These are phyloP conservation scores for Drosophila hydei DNA, from an alignment of 1,140 invertebrate species.

Conservation along the genomic window DNA sequence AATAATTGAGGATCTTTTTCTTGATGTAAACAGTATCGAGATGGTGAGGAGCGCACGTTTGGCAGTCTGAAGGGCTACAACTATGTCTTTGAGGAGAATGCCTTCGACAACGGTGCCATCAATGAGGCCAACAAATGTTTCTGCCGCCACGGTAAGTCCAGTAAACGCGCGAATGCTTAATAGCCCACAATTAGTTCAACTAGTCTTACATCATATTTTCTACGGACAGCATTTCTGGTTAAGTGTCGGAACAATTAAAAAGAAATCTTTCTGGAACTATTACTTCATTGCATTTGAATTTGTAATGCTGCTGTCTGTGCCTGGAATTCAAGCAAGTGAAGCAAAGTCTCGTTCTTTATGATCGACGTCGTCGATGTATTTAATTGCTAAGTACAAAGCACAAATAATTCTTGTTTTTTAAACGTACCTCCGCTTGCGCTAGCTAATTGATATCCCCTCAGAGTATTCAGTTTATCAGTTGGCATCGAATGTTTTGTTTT, in stretches of 20 bases:
- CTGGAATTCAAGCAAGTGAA: slow-evolving; percentile 11
- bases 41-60: slow-evolving; percentile 85
- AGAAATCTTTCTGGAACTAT: slow-evolving; percentile 22
- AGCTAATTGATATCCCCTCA: slow-evolving; percentile 13
- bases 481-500: slow-evolving; percentile 2
- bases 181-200: not conserved
- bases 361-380: slow-evolving; percentile 31
- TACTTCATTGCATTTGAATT: slow-evolving; percentile 12
- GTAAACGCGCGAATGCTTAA: not conserved
- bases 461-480: slow-evolving; percentile 7
- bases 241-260: slow-evolving; percentile 25
- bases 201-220: not conserved
- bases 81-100: slow-evolving; percentile 89
- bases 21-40: slow-evolving; percentile 85
- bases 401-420: slow-evolving; percentile 53
- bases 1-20: not conserved
- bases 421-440: slow-evolving; percentile 10
- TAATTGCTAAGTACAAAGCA: slow-evolving; percentile 54
- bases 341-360: slow-evolving; percentile 35
- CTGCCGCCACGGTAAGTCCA: slow-evolving; percentile 86
- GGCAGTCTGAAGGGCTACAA: slow-evolving; percentile 87
- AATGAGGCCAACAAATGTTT: slow-evolving; percentile 91
- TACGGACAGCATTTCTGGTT: slow-evolving; percentile 14
- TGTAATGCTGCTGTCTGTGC: slow-evolving; percentile 3
- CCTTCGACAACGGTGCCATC: slow-evolving; percentile 90